Evolutionary conservation across 2,113 vertebrate species (phyloP).

Genomic region (Oryzias melastigma): DNA sequence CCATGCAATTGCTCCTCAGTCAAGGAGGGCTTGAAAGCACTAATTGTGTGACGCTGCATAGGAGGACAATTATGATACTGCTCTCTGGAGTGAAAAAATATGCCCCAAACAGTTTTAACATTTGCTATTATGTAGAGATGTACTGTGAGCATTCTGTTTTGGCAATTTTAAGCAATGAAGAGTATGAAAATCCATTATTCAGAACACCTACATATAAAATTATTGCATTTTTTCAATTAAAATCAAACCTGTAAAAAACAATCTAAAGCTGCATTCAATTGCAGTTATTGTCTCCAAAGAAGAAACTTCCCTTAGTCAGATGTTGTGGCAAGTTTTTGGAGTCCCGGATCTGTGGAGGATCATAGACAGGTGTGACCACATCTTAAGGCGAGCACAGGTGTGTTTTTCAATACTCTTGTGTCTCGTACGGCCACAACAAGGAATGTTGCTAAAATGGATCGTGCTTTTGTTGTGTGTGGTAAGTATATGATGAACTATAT

Average conservation of each 20-base stretch:
- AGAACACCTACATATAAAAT: constrained; percentile 15
- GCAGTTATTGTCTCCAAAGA: constrained; percentile 30
- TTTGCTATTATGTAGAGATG: constrained; percentile 10
- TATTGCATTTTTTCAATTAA: background rate
- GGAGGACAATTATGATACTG: constrained; percentile 34
- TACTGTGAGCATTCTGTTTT: background rate
- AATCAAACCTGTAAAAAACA: constrained; percentile 10
- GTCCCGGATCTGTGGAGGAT: too few relatives aligned
- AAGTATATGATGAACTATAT: too few relatives aligned
- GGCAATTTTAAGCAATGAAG: background rate
- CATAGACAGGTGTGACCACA: too few relatives aligned
- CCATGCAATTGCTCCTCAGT: constrained; percentile 59
- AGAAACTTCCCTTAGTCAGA: constrained; percentile 21
- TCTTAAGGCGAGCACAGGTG: too few relatives aligned
- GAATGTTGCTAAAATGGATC: too few relatives aligned
- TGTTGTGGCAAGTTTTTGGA: too few relatives aligned
- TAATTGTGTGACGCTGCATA: constrained; percentile 43
- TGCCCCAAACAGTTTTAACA: constrained; percentile 2
- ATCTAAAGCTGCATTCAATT: constrained; percentile 17
- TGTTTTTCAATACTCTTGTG: too few relatives aligned
- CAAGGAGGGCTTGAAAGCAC: constrained; percentile 42
- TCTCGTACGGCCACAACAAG: too few relatives aligned
- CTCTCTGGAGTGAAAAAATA: constrained; percentile 16
- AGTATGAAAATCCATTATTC: constrained; percentile 3
- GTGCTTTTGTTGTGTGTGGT: too few relatives aligned